Conservation (phyloP, 64 coral and sea anemone genomes). For the Anthopleura sola region DNA sequence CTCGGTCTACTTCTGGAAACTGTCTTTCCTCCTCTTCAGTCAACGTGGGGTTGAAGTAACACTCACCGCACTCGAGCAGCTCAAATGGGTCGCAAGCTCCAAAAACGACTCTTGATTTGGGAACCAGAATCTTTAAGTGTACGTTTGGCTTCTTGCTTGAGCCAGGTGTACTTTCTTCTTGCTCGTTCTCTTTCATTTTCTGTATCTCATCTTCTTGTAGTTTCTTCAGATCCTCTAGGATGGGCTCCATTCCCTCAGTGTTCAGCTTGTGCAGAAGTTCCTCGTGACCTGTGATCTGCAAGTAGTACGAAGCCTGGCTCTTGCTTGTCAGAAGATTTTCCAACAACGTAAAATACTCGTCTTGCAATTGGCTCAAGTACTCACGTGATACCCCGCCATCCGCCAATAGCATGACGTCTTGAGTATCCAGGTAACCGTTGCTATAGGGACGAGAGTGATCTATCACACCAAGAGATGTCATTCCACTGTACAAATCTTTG, state of each 20-base stretch:
- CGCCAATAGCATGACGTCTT: constrained; percentile 55
- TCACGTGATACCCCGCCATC: constrained; percentile 60
- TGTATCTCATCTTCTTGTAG: constrained; percentile 10
- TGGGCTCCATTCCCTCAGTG: background rate
- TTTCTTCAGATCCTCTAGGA: background rate
- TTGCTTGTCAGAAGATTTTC: constrained; percentile 24
- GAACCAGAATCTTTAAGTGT: constrained; percentile 53
- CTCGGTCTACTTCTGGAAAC: constrained; percentile 27
- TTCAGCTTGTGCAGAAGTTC: background rate
- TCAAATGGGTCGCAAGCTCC: constrained; percentile 66
- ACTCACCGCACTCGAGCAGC: constrained; percentile 45
- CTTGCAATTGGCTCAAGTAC: constrained; percentile 61
- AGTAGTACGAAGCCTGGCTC: constrained; percentile 24
- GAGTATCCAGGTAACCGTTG: constrained; percentile 55
- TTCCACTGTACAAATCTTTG: constrained; percentile 9
- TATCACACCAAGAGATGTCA: constrained; percentile 39
- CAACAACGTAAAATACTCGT: constrained; percentile 50
- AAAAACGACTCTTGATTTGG: constrained; percentile 67
- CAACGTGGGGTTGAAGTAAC: constrained; percentile 69
- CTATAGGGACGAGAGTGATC: constrained; percentile 72
- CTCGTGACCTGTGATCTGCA: constrained; percentile 19
- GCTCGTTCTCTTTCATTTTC: background rate
- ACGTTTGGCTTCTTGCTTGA: background rate
- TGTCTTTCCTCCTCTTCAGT: constrained; percentile 13
- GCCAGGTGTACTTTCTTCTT: background rate